Evolutionary conservation across 2,888 invertebrate genomes (phyloP).

Genomic region (Julus scanicus): DNA sequence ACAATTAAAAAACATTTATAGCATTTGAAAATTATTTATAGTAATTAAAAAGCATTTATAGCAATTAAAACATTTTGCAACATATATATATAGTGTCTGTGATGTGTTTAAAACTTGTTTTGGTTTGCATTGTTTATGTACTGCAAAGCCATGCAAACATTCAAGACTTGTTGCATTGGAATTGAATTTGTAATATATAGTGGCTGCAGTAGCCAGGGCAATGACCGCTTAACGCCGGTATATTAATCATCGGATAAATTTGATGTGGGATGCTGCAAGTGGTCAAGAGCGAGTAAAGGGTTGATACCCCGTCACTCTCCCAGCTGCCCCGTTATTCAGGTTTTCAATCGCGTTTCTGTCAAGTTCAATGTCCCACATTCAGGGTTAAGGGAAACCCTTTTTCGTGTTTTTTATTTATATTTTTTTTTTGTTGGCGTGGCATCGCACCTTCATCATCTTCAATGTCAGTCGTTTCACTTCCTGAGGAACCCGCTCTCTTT

Average conservation of each 20-base stretch:
- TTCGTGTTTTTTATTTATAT: conserved; percentile 26
- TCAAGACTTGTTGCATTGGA: not conserved
- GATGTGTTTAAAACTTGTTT: no score
- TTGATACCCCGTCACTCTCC: conserved; percentile 26
- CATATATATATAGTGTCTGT: no score
- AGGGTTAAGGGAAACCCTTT: conserved; percentile 48
- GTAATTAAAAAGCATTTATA: no score
- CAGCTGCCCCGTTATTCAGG: conserved; percentile 27
- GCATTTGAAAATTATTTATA: no score
- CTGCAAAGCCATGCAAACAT: no score
- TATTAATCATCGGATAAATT: not conserved
- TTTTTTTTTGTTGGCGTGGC: conserved; percentile 42
- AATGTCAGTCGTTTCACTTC: conserved; percentile 49
- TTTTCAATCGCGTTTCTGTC: conserved; percentile 38
- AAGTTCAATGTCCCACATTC: conserved; percentile 52
- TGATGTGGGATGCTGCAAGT: not conserved
- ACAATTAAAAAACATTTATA: no score
- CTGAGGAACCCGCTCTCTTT: conserved; percentile 51
- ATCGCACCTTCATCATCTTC: conserved; percentile 47
- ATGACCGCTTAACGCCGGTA: not conserved
- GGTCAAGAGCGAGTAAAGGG: not conserved
- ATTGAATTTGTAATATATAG: not conserved
- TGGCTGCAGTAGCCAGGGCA: not conserved
- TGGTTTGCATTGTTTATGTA: no score
- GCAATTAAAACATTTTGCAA: no score